These are phyloP conservation scores for Brachionus manjavacas DNA, from an alignment of 1,140 invertebrate species.

Conservation along the genomic window DNA sequence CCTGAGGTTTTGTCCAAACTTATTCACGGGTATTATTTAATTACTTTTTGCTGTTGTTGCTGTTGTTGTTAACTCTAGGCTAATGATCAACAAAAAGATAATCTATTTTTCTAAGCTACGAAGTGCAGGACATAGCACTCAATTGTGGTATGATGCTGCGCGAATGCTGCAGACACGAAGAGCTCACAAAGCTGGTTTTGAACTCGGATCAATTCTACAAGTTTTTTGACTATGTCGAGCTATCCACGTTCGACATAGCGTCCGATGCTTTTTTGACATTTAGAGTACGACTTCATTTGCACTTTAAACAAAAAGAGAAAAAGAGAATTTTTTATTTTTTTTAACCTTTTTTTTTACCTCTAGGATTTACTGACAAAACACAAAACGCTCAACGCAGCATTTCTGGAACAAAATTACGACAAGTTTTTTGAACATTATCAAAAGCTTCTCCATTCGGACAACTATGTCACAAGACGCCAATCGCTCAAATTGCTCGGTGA, in stretches of 20 bases:
- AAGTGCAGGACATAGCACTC: conserved; percentile 95
- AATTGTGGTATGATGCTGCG: conserved; percentile 98
- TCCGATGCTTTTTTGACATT: conserved; percentile 99
- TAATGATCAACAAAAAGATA: background rate
- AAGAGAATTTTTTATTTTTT: no score
- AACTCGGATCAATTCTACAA: conserved; percentile 97
- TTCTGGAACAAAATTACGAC: conserved; percentile 96
- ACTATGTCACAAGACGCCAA: conserved; percentile 93
- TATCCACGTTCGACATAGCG: conserved; percentile 99
- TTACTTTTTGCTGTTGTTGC: conserved; percentile 34
- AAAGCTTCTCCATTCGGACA: conserved; percentile 91
- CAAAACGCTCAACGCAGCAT: conserved; percentile 94
- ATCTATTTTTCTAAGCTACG: conserved; percentile 68
- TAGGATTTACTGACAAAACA: conserved; percentile 97
- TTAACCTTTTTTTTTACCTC: no score
- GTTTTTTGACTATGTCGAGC: conserved; percentile 99
- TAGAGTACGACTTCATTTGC: conserved; percentile 67
- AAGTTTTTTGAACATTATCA: conserved; percentile 95
- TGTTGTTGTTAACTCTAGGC: conserved; percentile 30
- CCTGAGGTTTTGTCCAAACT: conserved; percentile 92
- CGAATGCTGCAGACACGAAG: conserved; percentile 94
- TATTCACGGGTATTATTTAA: conserved; percentile 73
- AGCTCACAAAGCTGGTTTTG: conserved; percentile 93
- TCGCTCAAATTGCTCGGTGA: conserved; percentile 94
- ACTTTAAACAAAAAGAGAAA: no score